Base-by-base conservation (phyloP, 2,113 vertebrate genomes). In the Hippocampus barbouri region DNA sequence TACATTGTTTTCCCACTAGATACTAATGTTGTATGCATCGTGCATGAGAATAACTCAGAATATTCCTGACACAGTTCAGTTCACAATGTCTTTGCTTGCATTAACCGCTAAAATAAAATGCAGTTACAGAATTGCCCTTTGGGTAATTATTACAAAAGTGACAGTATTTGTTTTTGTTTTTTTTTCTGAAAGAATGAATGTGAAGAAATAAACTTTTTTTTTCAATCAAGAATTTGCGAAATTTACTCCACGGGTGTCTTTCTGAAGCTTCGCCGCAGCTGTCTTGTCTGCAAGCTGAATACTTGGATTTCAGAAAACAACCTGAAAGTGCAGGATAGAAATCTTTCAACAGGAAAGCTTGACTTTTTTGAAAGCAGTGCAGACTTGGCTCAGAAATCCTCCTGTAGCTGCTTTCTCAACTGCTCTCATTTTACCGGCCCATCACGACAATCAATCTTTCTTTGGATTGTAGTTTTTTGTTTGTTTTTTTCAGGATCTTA, bases 1-100 rank as follows among this genome's bases (percentile, higher is more conserved):
- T 77, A 79, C 57, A 75, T 62, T 70, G 66, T 61, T 71, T 77
- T 75, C 34, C 34, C 10, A 73, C 66, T 16, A 61, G 45, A 66
- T 20, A 41, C 51, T 57, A 69, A 53, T 23, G 45, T 78, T 70
- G 34, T 68, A 40, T 56, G 65, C 64, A 61, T 38, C 34, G 5
- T 53, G 45, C 66, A 20, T 64, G 12, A 69, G 25, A 40, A 79
- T 14, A 34, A 27, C 12, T 27, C 12, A 27, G 10, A 14, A 10
- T 15, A 5, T 51, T 51, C 18, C 49, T 2, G 14, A 60, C 7
- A 61, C 16, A 15, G 23, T 15, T 61, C 59, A 61, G 6, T 11
- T 56, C 53, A 56, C 21, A 8, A 56, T 56, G 53, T 9, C 21
- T 56, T 4, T 23, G 21, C 18, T 59, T 59, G 25, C 25, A 27